These are phyloP conservation scores for Plestiodon gilberti DNA, from an alignment of 2,113 vertebrate species.

Conservation along the genomic window DNA sequence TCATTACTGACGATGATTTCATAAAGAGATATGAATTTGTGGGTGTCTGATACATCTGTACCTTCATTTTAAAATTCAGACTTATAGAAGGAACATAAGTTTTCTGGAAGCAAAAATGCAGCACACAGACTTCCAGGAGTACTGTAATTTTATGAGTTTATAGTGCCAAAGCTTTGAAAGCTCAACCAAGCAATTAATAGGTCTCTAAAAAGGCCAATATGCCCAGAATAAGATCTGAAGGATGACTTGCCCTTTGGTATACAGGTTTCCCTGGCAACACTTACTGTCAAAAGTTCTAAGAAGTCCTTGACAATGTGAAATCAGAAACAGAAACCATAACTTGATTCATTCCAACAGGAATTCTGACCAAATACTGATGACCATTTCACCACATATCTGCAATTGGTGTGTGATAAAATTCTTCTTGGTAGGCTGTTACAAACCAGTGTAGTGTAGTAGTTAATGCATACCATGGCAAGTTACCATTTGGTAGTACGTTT, in stretches of 20 bases:
- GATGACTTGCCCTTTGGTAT: slow-evolving; percentile 7
- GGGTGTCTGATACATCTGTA: neutral
- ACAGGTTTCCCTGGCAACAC: slow-evolving; percentile 1
- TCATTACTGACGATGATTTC: slow-evolving; percentile 4
- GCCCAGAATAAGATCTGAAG: slow-evolving; percentile 7
- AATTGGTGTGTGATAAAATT: neutral
- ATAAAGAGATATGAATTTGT: neutral
- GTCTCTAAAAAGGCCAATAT: neutral
- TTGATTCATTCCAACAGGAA: neutral
- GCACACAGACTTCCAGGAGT: neutral
- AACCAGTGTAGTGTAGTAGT: neutral
- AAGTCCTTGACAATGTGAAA: neutral
- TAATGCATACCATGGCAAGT: neutral
- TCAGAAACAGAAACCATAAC: neutral
- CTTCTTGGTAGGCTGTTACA: neutral
- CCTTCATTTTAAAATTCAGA: neutral
- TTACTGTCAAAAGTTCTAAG: neutral
- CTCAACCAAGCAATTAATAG: slow-evolving; percentile 32
- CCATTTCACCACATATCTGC: neutral
- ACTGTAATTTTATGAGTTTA: slow-evolving; percentile 8
- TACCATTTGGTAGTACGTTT: neutral
- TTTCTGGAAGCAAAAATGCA: neutral
- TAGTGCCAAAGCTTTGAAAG: neutral
- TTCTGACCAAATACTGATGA: neutral
- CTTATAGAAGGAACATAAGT: neutral